A percentile compares a stretch with the other conserved stretches of the same genome.
Conservation (phyloP, 2,113 vertebrate genomes). For the Puma concolor region DNA sequence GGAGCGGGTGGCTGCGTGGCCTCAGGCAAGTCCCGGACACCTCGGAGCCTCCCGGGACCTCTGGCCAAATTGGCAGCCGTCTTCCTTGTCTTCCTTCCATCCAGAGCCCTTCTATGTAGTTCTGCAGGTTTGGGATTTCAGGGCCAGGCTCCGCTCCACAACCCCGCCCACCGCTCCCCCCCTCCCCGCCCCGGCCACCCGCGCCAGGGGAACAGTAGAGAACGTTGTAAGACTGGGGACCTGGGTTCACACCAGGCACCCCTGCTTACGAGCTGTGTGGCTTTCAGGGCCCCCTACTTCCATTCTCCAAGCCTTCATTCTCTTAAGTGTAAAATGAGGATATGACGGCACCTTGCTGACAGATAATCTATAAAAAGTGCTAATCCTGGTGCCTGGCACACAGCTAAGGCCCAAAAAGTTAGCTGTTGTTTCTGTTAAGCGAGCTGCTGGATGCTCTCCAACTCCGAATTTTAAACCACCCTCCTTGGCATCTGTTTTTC, state of each 20-base stretch:
- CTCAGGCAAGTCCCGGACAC: background rate
- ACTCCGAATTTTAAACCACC: background rate
- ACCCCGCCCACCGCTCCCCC: background rate
- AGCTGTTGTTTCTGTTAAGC: conserved; percentile 46
- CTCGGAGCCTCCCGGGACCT: background rate
- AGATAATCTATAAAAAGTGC: conserved; percentile 53
- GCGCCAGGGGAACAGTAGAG: background rate
- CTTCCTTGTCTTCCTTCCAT: background rate
- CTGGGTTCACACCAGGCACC: background rate
- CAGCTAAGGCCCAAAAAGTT: background rate
- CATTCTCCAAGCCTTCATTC: background rate
- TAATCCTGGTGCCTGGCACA: conserved; percentile 17
- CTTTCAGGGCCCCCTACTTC: background rate
- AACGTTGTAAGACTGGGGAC: rapidly evolving
- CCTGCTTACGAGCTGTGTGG: background rate
- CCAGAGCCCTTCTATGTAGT: background rate
- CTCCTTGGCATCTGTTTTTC: conserved; percentile 9
- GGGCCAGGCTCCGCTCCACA: background rate
- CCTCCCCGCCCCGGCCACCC: too few species aligned
- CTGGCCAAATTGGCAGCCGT: background rate
- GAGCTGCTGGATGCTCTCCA: background rate
- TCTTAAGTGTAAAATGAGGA: background rate
- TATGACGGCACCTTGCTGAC: background rate
- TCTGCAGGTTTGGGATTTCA: background rate
- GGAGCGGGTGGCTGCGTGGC: background rate